A percentile compares a stretch with the other conserved stretches of the same genome.
These are phyloP conservation scores for Artibeus lituratus DNA, from an alignment of 2,797 vertebrate genomes.

Conservation along the genomic window DNA sequence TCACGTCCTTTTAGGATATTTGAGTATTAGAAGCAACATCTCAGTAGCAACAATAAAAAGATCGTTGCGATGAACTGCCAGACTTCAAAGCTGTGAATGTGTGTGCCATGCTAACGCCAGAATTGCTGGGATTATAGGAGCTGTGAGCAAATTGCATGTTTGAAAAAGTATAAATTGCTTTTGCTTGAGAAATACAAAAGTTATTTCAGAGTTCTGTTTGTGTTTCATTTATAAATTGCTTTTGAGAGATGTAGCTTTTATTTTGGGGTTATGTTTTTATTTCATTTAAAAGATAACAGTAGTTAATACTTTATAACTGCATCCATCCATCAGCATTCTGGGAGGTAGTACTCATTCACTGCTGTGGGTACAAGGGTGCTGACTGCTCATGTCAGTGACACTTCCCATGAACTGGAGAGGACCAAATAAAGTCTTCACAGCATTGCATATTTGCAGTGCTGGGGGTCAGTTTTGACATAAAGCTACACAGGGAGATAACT, in stretches of 20 bases:
- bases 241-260: slow-evolving; percentile 44
- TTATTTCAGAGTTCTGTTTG: slow-evolving; percentile 63
- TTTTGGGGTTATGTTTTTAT: slow-evolving; percentile 59
- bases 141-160: slow-evolving; percentile 34
- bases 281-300: slow-evolving; percentile 44
- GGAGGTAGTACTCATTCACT: slow-evolving; percentile 11
- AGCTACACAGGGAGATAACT: neutral
- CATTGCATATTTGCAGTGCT: neutral
- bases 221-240: slow-evolving; percentile 49
- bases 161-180: slow-evolving; percentile 39
- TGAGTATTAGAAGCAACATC: slow-evolving; percentile 48
- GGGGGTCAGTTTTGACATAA: neutral
- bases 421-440: slow-evolving; percentile 3
- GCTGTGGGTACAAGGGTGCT: neutral
- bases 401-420: neutral
- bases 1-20: slow-evolving; percentile 18
- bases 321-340: neutral
- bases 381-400: slow-evolving; percentile 32
- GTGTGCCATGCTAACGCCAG: neutral
- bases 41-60: slow-evolving; percentile 21
- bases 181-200: slow-evolving; percentile 41
- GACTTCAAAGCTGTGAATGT: neutral
- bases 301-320: slow-evolving; percentile 43
- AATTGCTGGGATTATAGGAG: slow-evolving; percentile 12
- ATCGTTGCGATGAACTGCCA: neutral